These are phyloP conservation scores for Palythoa grandis DNA, from an alignment of 92 coral and sea anemone species.

Conservation along the genomic window DNA sequence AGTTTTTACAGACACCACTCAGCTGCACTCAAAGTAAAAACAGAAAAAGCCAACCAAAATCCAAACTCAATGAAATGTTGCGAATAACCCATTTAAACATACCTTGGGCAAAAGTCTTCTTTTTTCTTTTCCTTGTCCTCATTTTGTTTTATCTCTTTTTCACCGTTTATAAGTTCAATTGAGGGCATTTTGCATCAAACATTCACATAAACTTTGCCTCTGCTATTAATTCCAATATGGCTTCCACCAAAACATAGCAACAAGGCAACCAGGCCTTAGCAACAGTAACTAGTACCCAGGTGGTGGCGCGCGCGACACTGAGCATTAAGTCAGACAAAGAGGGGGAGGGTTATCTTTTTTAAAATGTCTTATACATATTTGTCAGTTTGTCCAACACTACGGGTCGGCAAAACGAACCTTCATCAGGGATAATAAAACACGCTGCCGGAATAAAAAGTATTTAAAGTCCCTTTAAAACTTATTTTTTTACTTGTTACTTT, in stretches of 20 bases:
- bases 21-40: too few relatives aligned
- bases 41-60: not conserved
- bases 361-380: too few relatives aligned
- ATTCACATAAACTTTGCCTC: not conserved
- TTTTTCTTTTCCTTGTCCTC: slow-evolving; percentile 67
- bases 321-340: too few relatives aligned
- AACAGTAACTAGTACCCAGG: slow-evolving; percentile 14
- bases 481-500: too few relatives aligned
- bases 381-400: too few relatives aligned
- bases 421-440: too few relatives aligned
- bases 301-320: not conserved
- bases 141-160: slow-evolving; percentile 52
- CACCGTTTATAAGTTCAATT: slow-evolving; percentile 36
- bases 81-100: not conserved
- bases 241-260: slow-evolving; percentile 44
- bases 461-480: too few relatives aligned
- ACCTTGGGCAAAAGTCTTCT: slow-evolving; percentile 92
- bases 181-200: slow-evolving; percentile 62
- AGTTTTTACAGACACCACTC: too few relatives aligned
- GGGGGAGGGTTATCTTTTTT: too few relatives aligned
- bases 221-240: slow-evolving; percentile 23
- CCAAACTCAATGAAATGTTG: not conserved
- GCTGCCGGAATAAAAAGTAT: too few relatives aligned
- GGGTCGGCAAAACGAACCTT: too few relatives aligned
- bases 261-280: slow-evolving; percentile 36